phyloP scores from a whole-genome alignment of 2,888 invertebrate genomes.

The Heliconius hortense region DNA sequence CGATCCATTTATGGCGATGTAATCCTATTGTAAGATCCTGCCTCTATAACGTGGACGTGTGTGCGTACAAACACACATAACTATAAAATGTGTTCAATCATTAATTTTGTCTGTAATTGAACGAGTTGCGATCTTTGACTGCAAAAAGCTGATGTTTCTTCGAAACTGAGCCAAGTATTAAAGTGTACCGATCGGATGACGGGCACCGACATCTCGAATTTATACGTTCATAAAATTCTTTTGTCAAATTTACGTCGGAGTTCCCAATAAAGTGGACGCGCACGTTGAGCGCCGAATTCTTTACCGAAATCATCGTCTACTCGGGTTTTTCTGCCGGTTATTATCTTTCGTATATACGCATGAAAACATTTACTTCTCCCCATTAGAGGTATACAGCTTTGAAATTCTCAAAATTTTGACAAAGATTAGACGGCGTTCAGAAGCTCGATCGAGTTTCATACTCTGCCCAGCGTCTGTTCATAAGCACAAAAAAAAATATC shows the following conservation, averaged over 20 bases:
- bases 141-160: conserved; percentile 73
- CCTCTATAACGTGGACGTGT: conserved; percentile 37
- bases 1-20: conserved; percentile 73
- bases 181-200: conserved; percentile 67
- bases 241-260: conserved; percentile 78
- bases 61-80: conserved; percentile 48
- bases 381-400: conserved; percentile 47
- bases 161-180: conserved; percentile 63
- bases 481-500: conserved; percentile 11
- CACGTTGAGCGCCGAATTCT: conserved; percentile 60
- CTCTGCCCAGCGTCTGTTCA: not conserved
- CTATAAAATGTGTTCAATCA: conserved; percentile 77
- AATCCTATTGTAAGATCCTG: conserved; percentile 74
- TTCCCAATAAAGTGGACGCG: conserved; percentile 65
- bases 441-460: conserved; percentile 16
- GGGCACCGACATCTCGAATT: conserved; percentile 65
- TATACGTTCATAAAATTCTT: conserved; percentile 80
- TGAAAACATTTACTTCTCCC: conserved; percentile 48
- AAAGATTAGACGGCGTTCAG: conserved; percentile 29
- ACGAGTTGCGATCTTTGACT: conserved; percentile 62
- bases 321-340: conserved; percentile 67
- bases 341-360: conserved; percentile 57
- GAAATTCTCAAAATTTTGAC: conserved; percentile 48
- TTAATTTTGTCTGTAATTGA: conserved; percentile 80
- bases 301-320: conserved; percentile 73